Conservation (phyloP, 2,888 invertebrate genomes). For the Cylloceria caligata region DNA sequence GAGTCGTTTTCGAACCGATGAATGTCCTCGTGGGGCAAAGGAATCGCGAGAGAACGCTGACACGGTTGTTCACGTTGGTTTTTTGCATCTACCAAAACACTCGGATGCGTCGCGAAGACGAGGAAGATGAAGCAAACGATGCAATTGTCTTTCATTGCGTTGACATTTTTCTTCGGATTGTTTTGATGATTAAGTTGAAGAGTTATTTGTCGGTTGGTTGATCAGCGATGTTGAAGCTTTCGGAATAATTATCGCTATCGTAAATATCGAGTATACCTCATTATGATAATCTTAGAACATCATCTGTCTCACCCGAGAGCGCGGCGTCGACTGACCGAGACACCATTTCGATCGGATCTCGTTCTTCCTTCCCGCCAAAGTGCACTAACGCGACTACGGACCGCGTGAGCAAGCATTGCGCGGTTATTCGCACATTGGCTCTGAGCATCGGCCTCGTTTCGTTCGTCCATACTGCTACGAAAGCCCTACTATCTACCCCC, state of each 20-base stretch:
- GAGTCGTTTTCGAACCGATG: slow-evolving; percentile 68
- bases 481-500: slow-evolving; percentile 46
- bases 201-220: not conserved
- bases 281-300: slow-evolving; percentile 40
- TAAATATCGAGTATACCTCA: slow-evolving; percentile 4
- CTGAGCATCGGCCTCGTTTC: slow-evolving; percentile 27
- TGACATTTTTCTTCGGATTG: not conserved
- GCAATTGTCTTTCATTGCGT: slow-evolving; percentile 29
- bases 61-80: slow-evolving; percentile 57
- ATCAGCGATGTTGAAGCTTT: not conserved
- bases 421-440: slow-evolving; percentile 39
- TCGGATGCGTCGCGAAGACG: not conserved
- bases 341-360: slow-evolving; percentile 46
- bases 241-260: not conserved
- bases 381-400: slow-evolving; percentile 54
- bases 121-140: slow-evolving; percentile 31
- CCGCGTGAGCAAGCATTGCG: slow-evolving; percentile 24
- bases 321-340: slow-evolving; percentile 57
- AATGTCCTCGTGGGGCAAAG: slow-evolving; percentile 42
- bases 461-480: not conserved
- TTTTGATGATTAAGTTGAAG: not conserved
- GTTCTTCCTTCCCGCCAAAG: slow-evolving; percentile 68
- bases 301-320: slow-evolving; percentile 57
- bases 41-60: slow-evolving; percentile 55
- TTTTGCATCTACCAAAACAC: not conserved